phyloP scores from a whole-genome alignment of 2,888 invertebrate genomes.

The Cylloceria caligata region DNA sequence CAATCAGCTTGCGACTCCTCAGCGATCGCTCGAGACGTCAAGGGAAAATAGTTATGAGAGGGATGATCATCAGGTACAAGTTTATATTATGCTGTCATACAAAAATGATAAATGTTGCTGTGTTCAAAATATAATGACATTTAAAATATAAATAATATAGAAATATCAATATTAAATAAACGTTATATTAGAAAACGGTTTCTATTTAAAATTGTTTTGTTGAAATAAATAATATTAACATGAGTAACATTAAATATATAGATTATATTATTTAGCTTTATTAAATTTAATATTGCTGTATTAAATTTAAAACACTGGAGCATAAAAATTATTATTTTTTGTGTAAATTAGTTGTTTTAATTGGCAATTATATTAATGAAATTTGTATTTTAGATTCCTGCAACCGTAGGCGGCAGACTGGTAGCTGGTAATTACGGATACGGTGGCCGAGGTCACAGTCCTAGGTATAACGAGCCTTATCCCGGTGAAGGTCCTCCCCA shows the following conservation, averaged over 20 bases:
- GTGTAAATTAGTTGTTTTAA: neutral
- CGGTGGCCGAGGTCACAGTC: constrained; percentile 84
- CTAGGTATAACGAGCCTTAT: constrained; percentile 81
- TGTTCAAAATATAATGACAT: neutral
- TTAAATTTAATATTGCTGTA: neutral
- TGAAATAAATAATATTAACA: too few species aligned
- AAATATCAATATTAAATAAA: too few species aligned
- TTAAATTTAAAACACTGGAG: neutral
- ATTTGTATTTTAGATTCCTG: constrained; percentile 76
- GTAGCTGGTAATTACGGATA: constrained; percentile 82
- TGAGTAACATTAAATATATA: too few species aligned
- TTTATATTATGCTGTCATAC: neutral
- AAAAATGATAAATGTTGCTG: neutral
- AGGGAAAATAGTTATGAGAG: constrained; percentile 94
- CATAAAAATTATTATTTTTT: neutral
- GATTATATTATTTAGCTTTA: too few species aligned
- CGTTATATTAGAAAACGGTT: too few species aligned
- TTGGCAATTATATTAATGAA: neutral
- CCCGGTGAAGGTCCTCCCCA: constrained; percentile 79
- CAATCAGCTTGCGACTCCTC: constrained; percentile 92
- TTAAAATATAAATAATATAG: too few species aligned
- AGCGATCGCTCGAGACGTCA: constrained; percentile 92
- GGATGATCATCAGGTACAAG: constrained; percentile 88
- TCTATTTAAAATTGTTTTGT: too few species aligned
- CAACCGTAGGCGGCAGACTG: constrained; percentile 75